Evolutionary conservation across 64 coral and sea anemone genomes (phyloP).

Genomic region (Orbicella faveolata): DNA sequence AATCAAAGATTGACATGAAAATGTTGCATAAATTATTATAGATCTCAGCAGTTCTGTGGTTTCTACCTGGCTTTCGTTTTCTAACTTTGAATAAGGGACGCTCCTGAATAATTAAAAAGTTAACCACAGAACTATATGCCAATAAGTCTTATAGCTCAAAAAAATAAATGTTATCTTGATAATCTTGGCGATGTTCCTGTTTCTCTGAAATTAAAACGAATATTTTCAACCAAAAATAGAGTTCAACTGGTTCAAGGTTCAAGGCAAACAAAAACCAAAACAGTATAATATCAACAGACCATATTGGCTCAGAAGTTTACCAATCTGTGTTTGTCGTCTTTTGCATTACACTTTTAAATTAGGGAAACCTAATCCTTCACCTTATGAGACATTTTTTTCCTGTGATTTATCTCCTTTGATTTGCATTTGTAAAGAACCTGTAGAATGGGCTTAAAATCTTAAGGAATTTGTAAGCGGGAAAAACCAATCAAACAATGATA

Average conservation of each 20-base stretch:
- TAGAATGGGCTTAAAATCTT: background rate
- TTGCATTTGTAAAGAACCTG: background rate
- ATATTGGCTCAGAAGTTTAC: too few species aligned
- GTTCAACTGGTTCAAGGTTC: too few species aligned
- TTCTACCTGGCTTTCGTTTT: slow-evolving; percentile 15
- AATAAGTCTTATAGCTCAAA: background rate
- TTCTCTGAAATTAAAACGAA: too few species aligned
- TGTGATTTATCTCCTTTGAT: background rate
- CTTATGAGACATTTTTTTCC: background rate
- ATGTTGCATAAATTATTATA: too few species aligned
- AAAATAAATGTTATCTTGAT: background rate
- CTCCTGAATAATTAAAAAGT: slow-evolving; percentile 18
- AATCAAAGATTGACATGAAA: background rate
- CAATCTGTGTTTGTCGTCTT: too few species aligned
- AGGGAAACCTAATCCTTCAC: too few species aligned
- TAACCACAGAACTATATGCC: background rate
- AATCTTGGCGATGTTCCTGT: too few species aligned
- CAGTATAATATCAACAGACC: too few species aligned
- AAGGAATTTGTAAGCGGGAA: background rate
- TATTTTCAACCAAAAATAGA: too few species aligned
- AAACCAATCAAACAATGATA: background rate
- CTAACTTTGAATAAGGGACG: background rate
- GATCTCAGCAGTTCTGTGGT: background rate
- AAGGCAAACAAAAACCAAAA: too few species aligned
- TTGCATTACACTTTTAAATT: background rate